Evolutionary conservation across 2,797 vertebrate species (phyloP), one percentile per base, ranked within the genome.

Genomic region (Sandelia bainsii): DNA sequence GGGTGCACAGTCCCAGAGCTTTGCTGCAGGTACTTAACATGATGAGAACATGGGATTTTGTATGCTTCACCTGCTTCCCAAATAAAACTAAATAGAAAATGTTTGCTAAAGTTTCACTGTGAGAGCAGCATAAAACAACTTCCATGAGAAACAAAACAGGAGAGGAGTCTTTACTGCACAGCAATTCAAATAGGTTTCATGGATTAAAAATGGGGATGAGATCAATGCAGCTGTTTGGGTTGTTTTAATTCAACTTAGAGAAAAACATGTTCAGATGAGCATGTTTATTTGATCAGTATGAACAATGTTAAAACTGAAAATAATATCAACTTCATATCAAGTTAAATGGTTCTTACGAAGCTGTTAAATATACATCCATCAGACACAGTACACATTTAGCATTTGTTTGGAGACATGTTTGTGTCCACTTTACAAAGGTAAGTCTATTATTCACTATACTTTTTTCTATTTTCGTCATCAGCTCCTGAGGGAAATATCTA

Each of bases 1-100:
- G 52, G 63, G 67, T 71, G 78, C 66, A 72, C 64, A 56, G 66
- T 72, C 58, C n/a, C 22, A 70, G 39, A 39, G 51, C 48, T 77
- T 63, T 10, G 45, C 56, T 76, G 57, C 59, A 69, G 66, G 73
- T 77, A 69, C 59, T 61, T 86, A 46, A 80, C 68, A 69, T 61
- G 16, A 64, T 74, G 72, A 67, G 63, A 45, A 45, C 60, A 79
- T 69, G 63, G 71, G 62, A 81, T 82, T 57, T 79, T 77, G 66
- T 69, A 58, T 59, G 67, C 60, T 67, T 69, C 58, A 79, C 52
- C 63, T 80, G 54, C 71, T 79, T 54, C 60, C 14, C 1, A 68
- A 63, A 59, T 54, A 42, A 46, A 75, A 68, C 62, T 62, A 65
- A 62, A 76, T 25, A 54, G 7, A 61, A 53, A 50, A 6, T 9